phyloP scores from a whole-genome alignment of 2,888 invertebrate genomes.

The Cactoblastis cactorum region DNA sequence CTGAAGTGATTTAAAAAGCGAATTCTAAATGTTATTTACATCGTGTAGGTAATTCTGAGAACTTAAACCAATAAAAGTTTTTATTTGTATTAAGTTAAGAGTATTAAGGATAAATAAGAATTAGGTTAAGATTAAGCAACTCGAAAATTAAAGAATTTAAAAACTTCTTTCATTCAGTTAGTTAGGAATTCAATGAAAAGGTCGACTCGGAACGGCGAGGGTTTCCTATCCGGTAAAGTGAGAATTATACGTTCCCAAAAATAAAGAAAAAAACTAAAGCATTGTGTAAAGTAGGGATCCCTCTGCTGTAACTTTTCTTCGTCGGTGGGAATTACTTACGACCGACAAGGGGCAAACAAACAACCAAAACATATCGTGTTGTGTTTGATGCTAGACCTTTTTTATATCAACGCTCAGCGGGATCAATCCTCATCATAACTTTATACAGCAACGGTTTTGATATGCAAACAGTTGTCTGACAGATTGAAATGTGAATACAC shows the following conservation, averaged over 20 bases:
- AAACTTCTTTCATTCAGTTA: constrained; percentile 53
- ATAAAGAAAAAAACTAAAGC: constrained; percentile 50
- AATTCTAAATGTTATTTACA: no score
- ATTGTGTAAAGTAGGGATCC: constrained; percentile 55
- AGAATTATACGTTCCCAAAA: constrained; percentile 64
- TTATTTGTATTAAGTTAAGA: no score
- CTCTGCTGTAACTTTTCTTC: constrained; percentile 57
- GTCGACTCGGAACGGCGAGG: constrained; percentile 48
- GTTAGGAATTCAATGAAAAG: constrained; percentile 71
- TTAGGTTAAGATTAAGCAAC: constrained; percentile 39
- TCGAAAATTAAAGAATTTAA: constrained; percentile 34
- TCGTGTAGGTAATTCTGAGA: no score
- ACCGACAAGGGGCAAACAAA: constrained; percentile 63
- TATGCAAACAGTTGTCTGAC: constrained; percentile 15
- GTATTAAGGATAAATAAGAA: constrained; percentile 55
- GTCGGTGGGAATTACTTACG: constrained; percentile 64
- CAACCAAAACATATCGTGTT: constrained; percentile 58
- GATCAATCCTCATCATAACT: constrained; percentile 23
- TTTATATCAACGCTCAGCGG: constrained; percentile 23
- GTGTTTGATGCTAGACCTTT: constrained; percentile 45
- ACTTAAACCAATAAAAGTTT: no score
- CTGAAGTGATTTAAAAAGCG: no score
- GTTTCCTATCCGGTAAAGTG: constrained; percentile 59
- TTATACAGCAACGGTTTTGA: constrained; percentile 13
- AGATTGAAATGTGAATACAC: constrained; percentile 10